These are phyloP conservation scores for Grus americana DNA, from an alignment of 2,113 vertebrate genomes.

Conservation along the genomic window DNA sequence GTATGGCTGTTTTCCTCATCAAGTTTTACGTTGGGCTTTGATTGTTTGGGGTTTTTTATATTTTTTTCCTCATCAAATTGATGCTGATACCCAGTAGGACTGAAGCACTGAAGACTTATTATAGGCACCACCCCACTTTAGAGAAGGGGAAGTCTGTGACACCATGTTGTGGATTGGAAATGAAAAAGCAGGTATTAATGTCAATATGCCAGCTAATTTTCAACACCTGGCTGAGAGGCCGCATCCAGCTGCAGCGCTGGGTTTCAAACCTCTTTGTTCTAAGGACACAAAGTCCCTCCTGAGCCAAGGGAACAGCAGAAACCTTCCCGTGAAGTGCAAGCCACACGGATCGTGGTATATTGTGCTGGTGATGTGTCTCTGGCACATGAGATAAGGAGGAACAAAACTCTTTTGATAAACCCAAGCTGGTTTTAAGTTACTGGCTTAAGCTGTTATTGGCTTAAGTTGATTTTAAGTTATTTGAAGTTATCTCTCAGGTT, in stretches of 20 bases:
- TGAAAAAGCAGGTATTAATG: background rate
- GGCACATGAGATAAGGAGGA: background rate
- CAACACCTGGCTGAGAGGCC: fast-evolving
- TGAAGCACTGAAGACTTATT: fast-evolving
- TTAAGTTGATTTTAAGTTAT: background rate
- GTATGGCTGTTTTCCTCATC: fast-evolving
- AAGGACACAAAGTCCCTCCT: too few relatives aligned
- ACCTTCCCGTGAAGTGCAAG: background rate
- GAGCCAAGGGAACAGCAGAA: fast-evolving
- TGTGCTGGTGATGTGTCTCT: too few relatives aligned
- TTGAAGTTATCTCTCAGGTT: background rate
- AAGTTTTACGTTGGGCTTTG: too few relatives aligned
- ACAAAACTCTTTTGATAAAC: background rate
- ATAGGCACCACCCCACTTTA: fast-evolving
- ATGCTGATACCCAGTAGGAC: too few relatives aligned
- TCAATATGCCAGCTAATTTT: too few relatives aligned
- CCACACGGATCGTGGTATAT: fast-evolving
- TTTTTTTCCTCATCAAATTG: too few relatives aligned
- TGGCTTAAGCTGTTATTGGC: background rate
- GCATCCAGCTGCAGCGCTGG: fast-evolving
- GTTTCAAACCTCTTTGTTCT: background rate
- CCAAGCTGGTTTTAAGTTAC: background rate
- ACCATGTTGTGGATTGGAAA: fast-evolving
- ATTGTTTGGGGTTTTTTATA: background rate
- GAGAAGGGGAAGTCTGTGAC: too few relatives aligned